Conservation (phyloP, 2,888 invertebrate species). For the Ennomos quercinarius region DNA sequence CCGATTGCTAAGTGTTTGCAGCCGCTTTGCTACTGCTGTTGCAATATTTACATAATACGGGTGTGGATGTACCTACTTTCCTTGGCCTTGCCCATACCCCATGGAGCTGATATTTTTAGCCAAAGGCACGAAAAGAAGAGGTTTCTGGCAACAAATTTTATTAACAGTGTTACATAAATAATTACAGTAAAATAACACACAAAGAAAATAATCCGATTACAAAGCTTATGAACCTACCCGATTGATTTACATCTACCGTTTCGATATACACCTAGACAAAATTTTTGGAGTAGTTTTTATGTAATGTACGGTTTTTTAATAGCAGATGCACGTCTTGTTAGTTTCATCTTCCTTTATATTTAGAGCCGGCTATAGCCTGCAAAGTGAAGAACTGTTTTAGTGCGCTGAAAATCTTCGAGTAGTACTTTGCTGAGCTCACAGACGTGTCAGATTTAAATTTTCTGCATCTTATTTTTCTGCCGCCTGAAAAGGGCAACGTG, state of each 20-base stretch:
- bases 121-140: too few species aligned
- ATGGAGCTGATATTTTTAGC: too few species aligned
- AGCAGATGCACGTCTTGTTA: slow-evolving; percentile 10
- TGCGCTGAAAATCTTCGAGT: slow-evolving; percentile 79
- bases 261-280: slow-evolving; percentile 43
- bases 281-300: slow-evolving; percentile 39
- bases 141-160: slow-evolving; percentile 69
- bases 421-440: slow-evolving; percentile 75
- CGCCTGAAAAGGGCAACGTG: slow-evolving; percentile 74
- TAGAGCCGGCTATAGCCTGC: slow-evolving; percentile 78
- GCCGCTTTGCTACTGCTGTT: too few species aligned
- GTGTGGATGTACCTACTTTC: too few species aligned
- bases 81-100: too few species aligned
- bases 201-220: slow-evolving; percentile 61
- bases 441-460: slow-evolving; percentile 79
- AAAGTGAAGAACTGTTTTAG: slow-evolving; percentile 83
- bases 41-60: too few species aligned
- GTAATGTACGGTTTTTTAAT: slow-evolving; percentile 25
- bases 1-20: too few species aligned
- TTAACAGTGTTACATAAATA: slow-evolving; percentile 74
- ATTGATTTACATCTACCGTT: slow-evolving; percentile 56
- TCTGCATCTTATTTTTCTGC: slow-evolving; percentile 81
- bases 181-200: slow-evolving; percentile 72
- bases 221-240: slow-evolving; percentile 59
- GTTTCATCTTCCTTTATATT: slow-evolving; percentile 76